phyloP scores from a whole-genome alignment of 1,140 invertebrate species.

The Wiebesia pumilae region DNA sequence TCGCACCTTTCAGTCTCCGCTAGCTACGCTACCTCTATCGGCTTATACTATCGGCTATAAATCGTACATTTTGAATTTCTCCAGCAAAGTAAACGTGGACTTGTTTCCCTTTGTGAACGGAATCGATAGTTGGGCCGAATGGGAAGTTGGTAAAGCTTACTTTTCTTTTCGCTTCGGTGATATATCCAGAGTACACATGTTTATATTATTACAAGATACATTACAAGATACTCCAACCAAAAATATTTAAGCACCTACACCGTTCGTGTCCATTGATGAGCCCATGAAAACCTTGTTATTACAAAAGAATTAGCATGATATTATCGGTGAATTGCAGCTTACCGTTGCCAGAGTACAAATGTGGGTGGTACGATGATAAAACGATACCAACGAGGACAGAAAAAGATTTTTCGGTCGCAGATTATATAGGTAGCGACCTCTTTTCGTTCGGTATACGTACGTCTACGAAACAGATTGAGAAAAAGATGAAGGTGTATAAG shows the following conservation, averaged over 20 bases:
- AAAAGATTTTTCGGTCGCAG: conserved; percentile 38
- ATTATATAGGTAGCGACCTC: conserved; percentile 43
- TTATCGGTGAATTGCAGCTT: background rate
- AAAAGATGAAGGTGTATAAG: background rate
- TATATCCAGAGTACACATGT: no score
- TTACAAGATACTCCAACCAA: background rate
- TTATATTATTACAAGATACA: no score
- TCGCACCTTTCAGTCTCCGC: background rate
- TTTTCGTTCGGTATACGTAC: background rate
- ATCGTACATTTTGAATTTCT: no score
- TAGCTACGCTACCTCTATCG: no score
- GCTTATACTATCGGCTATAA: no score
- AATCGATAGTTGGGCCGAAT: no score
- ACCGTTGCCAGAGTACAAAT: conserved; percentile 9
- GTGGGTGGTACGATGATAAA: conserved; percentile 27
- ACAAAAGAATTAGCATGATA: background rate
- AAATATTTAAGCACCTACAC: background rate
- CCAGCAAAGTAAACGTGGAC: no score
- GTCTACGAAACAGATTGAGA: background rate
- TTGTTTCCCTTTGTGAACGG: no score
- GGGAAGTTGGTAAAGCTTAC: no score
- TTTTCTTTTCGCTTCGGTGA: no score
- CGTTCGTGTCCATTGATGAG: background rate
- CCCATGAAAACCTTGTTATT: background rate
- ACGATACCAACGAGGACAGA: conserved; percentile 13